Evolutionary conservation across 2,797 vertebrate genomes (phyloP), one percentile per base, ranked within the genome.

Genomic region (Poecilia wingei): DNA sequence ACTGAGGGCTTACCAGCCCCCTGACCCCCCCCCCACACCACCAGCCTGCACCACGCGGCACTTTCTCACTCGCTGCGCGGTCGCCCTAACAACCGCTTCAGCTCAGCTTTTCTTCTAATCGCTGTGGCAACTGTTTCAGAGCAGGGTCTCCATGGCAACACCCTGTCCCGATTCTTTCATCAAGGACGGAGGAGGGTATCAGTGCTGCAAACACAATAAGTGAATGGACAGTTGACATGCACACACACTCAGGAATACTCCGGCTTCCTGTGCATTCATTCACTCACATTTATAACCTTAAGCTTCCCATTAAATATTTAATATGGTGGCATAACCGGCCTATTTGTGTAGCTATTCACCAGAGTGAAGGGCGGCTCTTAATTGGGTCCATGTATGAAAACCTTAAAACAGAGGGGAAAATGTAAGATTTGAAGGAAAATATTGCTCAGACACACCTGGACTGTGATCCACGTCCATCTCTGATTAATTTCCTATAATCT

Each of bases 81-180:
- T 94, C 87, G 69, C 91, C 91, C 75, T 93, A 93, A 95, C 95
- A 96, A 95, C 94, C 91, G 80, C 90, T 92, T 91, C 91, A 91
- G 91, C 89, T 91, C 79, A 68, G 85, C 90, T 90, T 86, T 88
- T 77, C 92, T 88, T 87, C 88, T 91, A 82, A 92, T 94, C 86
- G 83, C 95, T 94, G 84, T 95, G 94, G 95, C 93, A 95, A 96
- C 95, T 89, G 90, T 94, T 93, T 94, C 84, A 85, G 93, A 95
- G 92, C 93, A 76, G 84, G 84, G 93, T 96, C 91, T 93, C 94
- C 93, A 95, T 96, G 90, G 95, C 89, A 95, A 95, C 95, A 87
- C 89, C 88, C 85, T 87, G 91, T 95, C 92, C 94, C 90, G 89
- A 94, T 95, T 95, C 93, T 87, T 86, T 86, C 89, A 93, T 95